Evolutionary conservation across 92 coral and sea anemone genomes (phyloP).

Genomic region (Epizoanthus scotinus): DNA sequence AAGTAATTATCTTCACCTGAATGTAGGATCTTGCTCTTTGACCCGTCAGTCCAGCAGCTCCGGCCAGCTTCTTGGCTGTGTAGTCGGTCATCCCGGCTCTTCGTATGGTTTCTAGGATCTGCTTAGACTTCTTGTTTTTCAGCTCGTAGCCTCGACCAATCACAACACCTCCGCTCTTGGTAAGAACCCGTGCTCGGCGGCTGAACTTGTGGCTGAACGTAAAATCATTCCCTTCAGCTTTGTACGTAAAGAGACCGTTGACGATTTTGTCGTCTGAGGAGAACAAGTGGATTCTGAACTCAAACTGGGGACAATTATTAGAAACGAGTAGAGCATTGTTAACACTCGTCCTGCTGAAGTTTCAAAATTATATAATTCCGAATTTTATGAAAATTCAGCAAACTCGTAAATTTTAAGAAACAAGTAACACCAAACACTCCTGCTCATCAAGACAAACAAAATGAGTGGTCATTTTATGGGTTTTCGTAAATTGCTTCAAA

Average conservation of each 20-base stretch:
- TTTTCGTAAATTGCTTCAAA: no score
- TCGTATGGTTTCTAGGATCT: slow-evolving; percentile 20
- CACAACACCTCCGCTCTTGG: slow-evolving; percentile 5
- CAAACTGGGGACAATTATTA: background rate
- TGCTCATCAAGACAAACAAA: no score
- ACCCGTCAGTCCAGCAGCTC: slow-evolving; percentile 30
- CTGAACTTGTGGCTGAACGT: slow-evolving; percentile 9
- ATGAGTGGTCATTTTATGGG: no score
- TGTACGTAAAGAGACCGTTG: slow-evolving; percentile 33
- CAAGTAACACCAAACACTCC: no score
- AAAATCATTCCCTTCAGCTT: slow-evolving; percentile 12
- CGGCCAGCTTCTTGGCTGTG: slow-evolving; percentile 25
- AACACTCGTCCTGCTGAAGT: no score
- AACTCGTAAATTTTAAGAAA: no score
- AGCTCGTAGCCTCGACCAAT: slow-evolving; percentile 28
- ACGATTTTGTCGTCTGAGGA: background rate
- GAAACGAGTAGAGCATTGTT: background rate
- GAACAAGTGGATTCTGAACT: background rate
- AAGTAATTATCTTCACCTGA: background rate
- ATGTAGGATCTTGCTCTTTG: slow-evolving; percentile 18
- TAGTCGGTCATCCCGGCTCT: slow-evolving; percentile 34
- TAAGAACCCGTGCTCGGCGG: slow-evolving; percentile 13
- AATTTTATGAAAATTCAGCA: no score
- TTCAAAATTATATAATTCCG: no score
- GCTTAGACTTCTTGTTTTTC: background rate